These are phyloP conservation scores for Falco peregrinus DNA, from an alignment of 2,797 vertebrate species.

Conservation along the genomic window DNA sequence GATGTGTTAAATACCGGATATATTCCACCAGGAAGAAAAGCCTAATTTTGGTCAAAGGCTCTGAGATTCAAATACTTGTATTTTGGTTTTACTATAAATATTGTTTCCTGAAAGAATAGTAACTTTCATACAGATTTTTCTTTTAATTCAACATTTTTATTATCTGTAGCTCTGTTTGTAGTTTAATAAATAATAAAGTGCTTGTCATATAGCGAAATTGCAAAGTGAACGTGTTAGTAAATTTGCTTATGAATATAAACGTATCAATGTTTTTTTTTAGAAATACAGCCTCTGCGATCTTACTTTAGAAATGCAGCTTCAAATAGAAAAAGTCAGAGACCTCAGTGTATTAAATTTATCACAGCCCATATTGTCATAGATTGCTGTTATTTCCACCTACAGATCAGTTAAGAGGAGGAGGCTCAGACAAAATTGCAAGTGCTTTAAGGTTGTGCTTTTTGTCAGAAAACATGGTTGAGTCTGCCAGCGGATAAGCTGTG, in stretches of 20 bases:
- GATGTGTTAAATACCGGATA: not conserved
- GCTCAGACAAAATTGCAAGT: not conserved
- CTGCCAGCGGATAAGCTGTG: not conserved
- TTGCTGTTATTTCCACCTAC: not conserved
- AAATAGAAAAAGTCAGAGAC: not conserved
- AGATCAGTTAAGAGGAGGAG: not conserved
- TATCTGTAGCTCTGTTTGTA: not conserved
- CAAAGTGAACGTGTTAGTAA: not conserved
- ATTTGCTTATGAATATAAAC: not conserved
- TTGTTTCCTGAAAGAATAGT: not conserved
- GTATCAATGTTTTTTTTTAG: not conserved
- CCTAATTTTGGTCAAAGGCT: not conserved
- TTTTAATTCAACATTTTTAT: not conserved
- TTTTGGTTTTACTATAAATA: not conserved
- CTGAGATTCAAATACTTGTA: not conserved
- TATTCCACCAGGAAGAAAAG: not conserved
- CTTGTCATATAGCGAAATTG: not conserved
- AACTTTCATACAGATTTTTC: not conserved
- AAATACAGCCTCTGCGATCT: not conserved
- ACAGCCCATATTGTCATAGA: not conserved
- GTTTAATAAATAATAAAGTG: not conserved
- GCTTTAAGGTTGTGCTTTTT: not conserved
- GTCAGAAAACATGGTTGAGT: not conserved
- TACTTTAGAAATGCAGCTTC: not conserved
- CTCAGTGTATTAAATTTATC: not conserved